Conservation (phyloP, 2,888 invertebrate species). For the Thymelicus acteon region DNA sequence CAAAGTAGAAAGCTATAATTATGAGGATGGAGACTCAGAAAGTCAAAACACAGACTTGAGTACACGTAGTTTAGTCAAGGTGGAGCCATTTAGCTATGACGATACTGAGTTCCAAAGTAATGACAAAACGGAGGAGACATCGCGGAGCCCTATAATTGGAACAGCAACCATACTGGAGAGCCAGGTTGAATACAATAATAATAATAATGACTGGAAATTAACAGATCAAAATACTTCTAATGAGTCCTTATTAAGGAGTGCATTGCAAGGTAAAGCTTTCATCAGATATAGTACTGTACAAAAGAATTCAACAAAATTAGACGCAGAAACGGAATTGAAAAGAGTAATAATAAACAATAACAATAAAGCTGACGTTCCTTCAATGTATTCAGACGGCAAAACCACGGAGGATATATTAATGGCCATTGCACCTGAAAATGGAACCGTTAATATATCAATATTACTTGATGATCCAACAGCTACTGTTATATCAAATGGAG, state of each 20-base stretch:
- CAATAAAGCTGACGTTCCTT: constrained; percentile 81
- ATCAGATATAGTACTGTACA: constrained; percentile 83
- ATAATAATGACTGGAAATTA: constrained; percentile 93
- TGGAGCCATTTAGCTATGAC: constrained; percentile 74
- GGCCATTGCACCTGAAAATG: constrained; percentile 70
- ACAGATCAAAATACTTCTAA: constrained; percentile 89
- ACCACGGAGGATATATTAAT: constrained; percentile 71
- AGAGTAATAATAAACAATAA: constrained; percentile 76
- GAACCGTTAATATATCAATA: constrained; percentile 78
- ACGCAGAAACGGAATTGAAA: constrained; percentile 70
- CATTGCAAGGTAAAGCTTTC: constrained; percentile 91
- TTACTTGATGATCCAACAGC: constrained; percentile 76
- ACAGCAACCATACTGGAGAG: constrained; percentile 82
- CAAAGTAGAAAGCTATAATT: constrained; percentile 89
- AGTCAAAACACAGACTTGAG: constrained; percentile 89
- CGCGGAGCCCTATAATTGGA: constrained; percentile 72
- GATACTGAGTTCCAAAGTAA: constrained; percentile 69
- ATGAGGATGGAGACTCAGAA: constrained; percentile 92
- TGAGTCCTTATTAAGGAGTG: constrained; percentile 92
- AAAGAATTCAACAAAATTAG: constrained; percentile 79
- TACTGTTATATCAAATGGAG: constrained; percentile 73
- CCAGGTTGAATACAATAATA: constrained; percentile 86
- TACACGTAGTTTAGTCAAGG: constrained; percentile 84
- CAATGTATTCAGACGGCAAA: constrained; percentile 81
- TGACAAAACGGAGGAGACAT: constrained; percentile 74